Evolutionary conservation across 2,888 invertebrate genomes (phyloP).

Genomic region (Cerastis rubricosa): DNA sequence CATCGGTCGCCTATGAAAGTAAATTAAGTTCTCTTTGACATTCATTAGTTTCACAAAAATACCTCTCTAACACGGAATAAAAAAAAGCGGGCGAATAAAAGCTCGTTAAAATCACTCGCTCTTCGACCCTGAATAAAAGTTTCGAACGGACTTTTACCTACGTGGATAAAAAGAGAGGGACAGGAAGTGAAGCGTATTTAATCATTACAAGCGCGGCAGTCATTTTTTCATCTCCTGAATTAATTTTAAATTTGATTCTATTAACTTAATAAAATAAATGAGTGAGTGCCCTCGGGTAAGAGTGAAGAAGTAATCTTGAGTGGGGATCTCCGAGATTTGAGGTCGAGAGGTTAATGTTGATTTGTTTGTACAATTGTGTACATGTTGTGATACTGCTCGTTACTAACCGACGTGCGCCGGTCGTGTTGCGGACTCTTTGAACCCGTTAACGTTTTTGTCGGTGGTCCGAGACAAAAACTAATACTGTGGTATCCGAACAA

Average conservation of each 20-base stretch:
- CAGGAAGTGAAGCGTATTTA: conserved; percentile 82
- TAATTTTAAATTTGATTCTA: conserved; percentile 84
- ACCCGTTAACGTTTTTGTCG: conserved; percentile 77
- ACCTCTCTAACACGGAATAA: conserved; percentile 75
- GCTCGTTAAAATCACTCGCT: conserved; percentile 87
- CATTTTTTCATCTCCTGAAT: conserved; percentile 81
- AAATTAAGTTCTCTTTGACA: conserved; percentile 83
- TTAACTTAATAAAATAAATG: conserved; percentile 84
- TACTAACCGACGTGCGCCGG: conserved; percentile 66
- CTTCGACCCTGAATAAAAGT: conserved; percentile 83
- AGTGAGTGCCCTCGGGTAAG: conserved; percentile 69
- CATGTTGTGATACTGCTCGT: conserved; percentile 70
- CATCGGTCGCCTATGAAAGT: conserved; percentile 71
- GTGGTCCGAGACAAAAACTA: conserved; percentile 79
- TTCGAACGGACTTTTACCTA: conserved; percentile 76
- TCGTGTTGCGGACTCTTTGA: conserved; percentile 71
- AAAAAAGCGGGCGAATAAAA: conserved; percentile 80
- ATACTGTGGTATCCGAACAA: conserved; percentile 81
- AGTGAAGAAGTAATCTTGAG: conserved; percentile 74
- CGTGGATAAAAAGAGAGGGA: conserved; percentile 73
- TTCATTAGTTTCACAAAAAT: conserved; percentile 86
- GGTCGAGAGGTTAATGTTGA: conserved; percentile 77
- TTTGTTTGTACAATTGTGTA: conserved; percentile 76
- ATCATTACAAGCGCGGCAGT: conserved; percentile 82
- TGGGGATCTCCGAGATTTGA: conserved; percentile 74